Evolutionary conservation across 2,888 invertebrate species (phyloP).

Genomic region (Sicus ferrugineus): DNA sequence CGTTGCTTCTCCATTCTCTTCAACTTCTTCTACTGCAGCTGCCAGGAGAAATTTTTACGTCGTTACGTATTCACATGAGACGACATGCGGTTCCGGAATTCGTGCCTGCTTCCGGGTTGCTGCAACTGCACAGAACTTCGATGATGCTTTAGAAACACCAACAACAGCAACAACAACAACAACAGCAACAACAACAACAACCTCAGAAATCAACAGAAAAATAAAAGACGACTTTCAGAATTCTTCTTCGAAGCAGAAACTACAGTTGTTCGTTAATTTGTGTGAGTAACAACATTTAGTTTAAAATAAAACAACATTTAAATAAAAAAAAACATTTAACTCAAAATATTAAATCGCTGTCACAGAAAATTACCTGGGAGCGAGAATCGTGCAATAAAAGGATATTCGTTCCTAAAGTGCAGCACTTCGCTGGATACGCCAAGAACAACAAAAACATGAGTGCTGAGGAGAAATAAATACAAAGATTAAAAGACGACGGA

Average conservation of each 20-base stretch:
- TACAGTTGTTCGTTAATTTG: no score
- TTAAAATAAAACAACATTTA: no score
- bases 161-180: neutral
- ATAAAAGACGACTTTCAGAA: no score
- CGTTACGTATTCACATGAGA: slow-evolving; percentile 6
- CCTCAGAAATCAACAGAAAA: neutral
- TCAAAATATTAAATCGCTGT: no score
- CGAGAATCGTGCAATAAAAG: no score
- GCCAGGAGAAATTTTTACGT: neutral
- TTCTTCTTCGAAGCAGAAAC: no score
- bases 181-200: slow-evolving; percentile 24
- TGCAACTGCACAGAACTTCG: neutral
- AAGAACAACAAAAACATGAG: neutral
- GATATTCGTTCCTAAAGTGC: no score
- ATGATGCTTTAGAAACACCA: neutral
- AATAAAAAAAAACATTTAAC: no score
- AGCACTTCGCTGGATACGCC: no score
- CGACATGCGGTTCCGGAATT: neutral
- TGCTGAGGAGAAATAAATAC: neutral
- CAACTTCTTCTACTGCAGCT: neutral
- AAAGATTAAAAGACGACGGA: neutral
- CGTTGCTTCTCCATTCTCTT: neutral
- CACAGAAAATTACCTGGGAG: no score
- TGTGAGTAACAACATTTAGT: no score
- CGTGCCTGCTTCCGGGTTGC: neutral